Percentiles rank a stretch among this genome's conserved stretches.
Evolutionary conservation across 2,797 vertebrate species (phyloP).

Genomic region (Calcarius lapponicus): DNA sequence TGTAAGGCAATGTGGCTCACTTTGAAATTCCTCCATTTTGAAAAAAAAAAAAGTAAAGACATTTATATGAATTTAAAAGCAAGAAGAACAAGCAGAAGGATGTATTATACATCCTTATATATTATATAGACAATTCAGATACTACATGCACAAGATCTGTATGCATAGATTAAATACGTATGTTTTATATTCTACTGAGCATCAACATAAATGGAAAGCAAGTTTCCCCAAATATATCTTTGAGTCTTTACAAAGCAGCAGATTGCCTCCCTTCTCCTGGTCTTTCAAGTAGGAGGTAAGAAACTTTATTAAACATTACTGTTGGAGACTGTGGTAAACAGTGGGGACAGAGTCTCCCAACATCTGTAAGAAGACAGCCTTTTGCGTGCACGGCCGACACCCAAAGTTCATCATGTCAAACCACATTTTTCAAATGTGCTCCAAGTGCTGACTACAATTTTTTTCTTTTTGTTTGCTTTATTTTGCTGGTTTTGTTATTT

Average conservation of each 20-base stretch:
- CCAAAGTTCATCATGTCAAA: constrained; percentile 29
- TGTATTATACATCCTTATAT: neutral
- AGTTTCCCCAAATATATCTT: neutral
- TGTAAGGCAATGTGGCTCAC: neutral
- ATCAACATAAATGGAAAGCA: neutral
- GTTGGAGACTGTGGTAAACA: constrained; percentile 1
- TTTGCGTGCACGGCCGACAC: neutral
- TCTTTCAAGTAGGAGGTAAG: constrained; percentile 10
- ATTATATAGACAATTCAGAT: neutral
- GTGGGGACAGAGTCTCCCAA: neutral
- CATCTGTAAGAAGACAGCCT: neutral
- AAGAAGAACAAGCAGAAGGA: neutral
- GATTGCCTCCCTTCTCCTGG: neutral
- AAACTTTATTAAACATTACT: constrained; percentile 20
- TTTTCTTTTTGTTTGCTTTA: neutral
- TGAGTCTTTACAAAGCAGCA: neutral
- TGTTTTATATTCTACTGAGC: neutral
- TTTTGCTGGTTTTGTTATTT: constrained; percentile 2
- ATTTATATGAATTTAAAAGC: neutral
- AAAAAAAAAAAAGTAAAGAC: neutral
- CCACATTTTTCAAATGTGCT: constrained; percentile 39
- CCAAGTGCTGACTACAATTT: constrained; percentile 43
- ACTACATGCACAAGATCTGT: neutral
- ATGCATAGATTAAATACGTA: neutral
- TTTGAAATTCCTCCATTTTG: neutral